Base-by-base conservation (phyloP, 2,797 vertebrate genomes). In the Hydrocynus forskahlii region DNA sequence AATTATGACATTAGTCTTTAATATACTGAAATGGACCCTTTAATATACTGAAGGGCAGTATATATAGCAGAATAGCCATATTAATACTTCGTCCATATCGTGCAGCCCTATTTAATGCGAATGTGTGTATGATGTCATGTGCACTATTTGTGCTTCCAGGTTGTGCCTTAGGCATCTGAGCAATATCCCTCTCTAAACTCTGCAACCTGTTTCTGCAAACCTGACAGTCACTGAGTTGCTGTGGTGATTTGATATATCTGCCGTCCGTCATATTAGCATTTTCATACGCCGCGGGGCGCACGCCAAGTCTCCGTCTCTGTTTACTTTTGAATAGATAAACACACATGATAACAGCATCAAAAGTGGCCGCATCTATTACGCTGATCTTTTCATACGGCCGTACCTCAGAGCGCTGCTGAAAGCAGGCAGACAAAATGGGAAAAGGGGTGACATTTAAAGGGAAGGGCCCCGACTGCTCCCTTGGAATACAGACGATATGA, bases 241-340 rank as follows among this genome's bases (percentile, higher is more conserved):
- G 64, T 5, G 60, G 5, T 69, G 80, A 87, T 83, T 71, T 69
- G 75, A 86, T 88, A 86, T 80, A 80, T 87, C 81, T 68, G 87
- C 88, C 87, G 16, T 89, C 25, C 66, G 80, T 86, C 85, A 84
- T 43, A 29, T 83, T 78, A 68, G 63, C 55, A 81, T 79, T 87
- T 87, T 86, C 81, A 82, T 81, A 57, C 54, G 50, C 52, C 74
- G 77, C 78, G 68, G 82, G 88, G 82, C 68, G 83, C 78, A 48
- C 70, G 72, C 72, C 69, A n/a, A 86, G 80, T 78, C 69, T 82
- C 84, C 40, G 52, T 80, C 81, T 54, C 81, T 80, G 83, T 87
- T 83, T 80, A 84, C 86, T 87, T 93, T 88, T 83, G 85, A 91
- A 87, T 60, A 76, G 67, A 86, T 81, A 82, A 82, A 82, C 84